Evolutionary conservation across 2,888 invertebrate species (phyloP), one percentile per base, ranked within the genome.

Genomic region (Eupeodes luniger): DNA sequence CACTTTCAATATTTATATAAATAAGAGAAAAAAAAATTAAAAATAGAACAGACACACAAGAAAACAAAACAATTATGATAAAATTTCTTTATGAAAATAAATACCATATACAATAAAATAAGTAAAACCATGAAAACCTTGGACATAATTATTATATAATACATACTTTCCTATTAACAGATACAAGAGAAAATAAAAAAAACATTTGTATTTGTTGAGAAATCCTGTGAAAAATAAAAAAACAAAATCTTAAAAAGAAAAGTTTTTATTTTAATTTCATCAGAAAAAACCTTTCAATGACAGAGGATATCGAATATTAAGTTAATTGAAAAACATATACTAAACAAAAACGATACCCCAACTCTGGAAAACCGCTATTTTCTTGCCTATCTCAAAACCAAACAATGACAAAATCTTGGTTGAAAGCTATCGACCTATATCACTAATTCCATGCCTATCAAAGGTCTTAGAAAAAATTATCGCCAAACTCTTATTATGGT

Each of bases 191-290:
- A 36, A 27, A 27, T 27, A 11, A 40, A 14, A 70, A 62, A 53
- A 76, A 57, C 51, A 53, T 84, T 79, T 84, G 53, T 79, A 84
- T 77, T 44, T 75, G 74, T 67, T 79, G 67, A 67, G 51, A 57
- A 66, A 84, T 55, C 16, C 79, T 36, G 51, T 34, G 27, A 51
- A 57, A 69, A 80, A 85, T 70, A 62, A 40, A 16, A 40, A 82
- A 40, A 82, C 77, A 77, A 14, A 44, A 67, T 61, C 51, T 67
- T 67, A n/a, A 69, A 79, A 74, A 40, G 14, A 53, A 66, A 62
- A 40, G 2, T 27, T 1, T 40, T 0, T 34, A 34, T 27, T 59
- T 47, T 27, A 27, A 14, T 66, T 66, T 66, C 19, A 6, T 47
- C 12, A 47, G 14, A 49, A 49, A 4, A 27, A 27, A 27, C 27